Evolutionary conservation across 2,888 invertebrate species (phyloP).

Genomic region (Epiblema foenella): DNA sequence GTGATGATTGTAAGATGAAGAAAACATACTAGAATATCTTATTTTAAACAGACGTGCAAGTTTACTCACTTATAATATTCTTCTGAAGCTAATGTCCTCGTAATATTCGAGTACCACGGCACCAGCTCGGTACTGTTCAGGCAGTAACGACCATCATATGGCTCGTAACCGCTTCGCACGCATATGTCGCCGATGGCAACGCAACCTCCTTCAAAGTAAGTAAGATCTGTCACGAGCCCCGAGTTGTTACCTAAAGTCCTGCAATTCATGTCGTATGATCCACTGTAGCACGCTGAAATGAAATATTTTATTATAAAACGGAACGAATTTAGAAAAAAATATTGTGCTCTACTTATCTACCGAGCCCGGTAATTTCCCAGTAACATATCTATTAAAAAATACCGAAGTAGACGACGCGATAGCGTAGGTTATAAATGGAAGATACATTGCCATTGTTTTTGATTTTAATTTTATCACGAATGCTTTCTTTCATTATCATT

Average conservation of each 20-base stretch:
- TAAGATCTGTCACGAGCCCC: slow-evolving; percentile 64
- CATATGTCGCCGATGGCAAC: slow-evolving; percentile 81
- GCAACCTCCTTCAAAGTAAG: slow-evolving; percentile 84
- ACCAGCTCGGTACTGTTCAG: slow-evolving; percentile 60
- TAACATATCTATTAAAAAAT: no score
- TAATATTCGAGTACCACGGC: slow-evolving; percentile 82
- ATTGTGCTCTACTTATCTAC: no score
- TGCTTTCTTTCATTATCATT: no score
- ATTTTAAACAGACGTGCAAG: no score
- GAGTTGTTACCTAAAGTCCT: slow-evolving; percentile 62
- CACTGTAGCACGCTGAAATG: slow-evolving; percentile 87
- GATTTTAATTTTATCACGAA: no score
- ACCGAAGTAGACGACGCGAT: no score
- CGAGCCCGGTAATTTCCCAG: no score
- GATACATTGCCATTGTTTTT: no score
- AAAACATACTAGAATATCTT: no score
- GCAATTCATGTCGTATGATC: slow-evolving; percentile 84
- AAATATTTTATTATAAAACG: slow-evolving; percentile 19
- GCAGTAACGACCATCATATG: slow-evolving; percentile 79
- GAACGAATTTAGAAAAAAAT: neutral
- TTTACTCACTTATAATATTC: slow-evolving; percentile 87
- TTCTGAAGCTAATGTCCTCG: slow-evolving; percentile 85
- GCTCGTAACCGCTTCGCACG: slow-evolving; percentile 61
- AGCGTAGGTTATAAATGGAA: no score
- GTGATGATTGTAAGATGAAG: no score